phyloP scores from a whole-genome alignment of 2,113 vertebrate species.

The Colossoma macropomum region DNA sequence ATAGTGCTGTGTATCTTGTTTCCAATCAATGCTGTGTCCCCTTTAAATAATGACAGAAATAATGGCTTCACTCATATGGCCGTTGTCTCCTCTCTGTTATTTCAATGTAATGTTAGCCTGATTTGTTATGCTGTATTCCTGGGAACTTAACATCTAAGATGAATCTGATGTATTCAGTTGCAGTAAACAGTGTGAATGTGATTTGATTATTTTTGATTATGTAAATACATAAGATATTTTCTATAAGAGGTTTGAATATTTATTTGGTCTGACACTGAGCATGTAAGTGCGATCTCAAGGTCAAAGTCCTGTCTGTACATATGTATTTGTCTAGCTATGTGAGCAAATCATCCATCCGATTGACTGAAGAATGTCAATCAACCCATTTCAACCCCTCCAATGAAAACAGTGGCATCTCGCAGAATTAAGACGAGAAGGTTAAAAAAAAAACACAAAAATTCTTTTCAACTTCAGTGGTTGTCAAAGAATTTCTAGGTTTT shows the following conservation, averaged over 20 bases:
- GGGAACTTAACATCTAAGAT: conserved; percentile 68
- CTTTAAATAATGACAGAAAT: conserved; percentile 44
- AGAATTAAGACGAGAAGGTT: conserved; percentile 69
- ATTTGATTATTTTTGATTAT: conserved; percentile 86
- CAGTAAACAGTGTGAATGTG: conserved; percentile 79
- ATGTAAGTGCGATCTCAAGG: conserved; percentile 86
- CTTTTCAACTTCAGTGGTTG: conserved; percentile 74
- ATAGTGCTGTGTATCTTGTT: conserved; percentile 33
- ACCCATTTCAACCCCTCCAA: conserved; percentile 78
- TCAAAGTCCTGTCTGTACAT: conserved; percentile 80
- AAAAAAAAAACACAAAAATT: conserved; percentile 64
- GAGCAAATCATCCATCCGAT: conserved; percentile 80
- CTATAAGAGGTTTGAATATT: conserved; percentile 83
- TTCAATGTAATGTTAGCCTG: conserved; percentile 21
- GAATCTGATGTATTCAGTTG: conserved; percentile 73
- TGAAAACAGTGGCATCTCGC: conserved; percentile 70
- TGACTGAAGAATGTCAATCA: conserved; percentile 81
- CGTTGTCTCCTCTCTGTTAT: conserved; percentile 29
- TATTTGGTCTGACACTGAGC: conserved; percentile 87
- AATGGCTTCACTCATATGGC: conserved; percentile 26
- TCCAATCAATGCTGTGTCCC: conserved; percentile 27
- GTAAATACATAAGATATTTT: conserved; percentile 93
- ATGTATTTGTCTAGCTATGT: conserved; percentile 83
- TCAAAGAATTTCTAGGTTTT: conserved; percentile 86
- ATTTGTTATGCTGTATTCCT: conserved; percentile 45